phyloP scores from a whole-genome alignment of 35 echinoderm and acorn worm genomes.

The Apostichopus parvimensis region DNA sequence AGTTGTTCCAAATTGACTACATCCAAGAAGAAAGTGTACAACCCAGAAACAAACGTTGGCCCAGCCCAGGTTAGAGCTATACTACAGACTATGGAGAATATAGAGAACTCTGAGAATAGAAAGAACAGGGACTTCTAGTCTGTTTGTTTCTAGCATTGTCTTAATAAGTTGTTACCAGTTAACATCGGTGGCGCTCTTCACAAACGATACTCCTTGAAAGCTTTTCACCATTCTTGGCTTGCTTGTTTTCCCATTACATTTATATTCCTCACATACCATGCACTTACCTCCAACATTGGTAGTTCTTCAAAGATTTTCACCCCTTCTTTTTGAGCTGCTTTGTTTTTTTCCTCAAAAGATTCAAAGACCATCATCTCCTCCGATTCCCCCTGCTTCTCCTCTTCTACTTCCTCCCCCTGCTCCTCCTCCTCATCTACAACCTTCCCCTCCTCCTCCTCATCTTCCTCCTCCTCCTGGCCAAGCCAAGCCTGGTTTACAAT shows the following conservation, averaged over 20 bases:
- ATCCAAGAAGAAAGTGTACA: too few relatives aligned
- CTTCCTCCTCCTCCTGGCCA: slow-evolving; percentile 56
- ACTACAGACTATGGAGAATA: too few relatives aligned
- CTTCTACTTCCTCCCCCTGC: slow-evolving; percentile 11
- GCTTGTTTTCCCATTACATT: too few relatives aligned
- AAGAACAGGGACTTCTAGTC: background rate
- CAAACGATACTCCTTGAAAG: too few relatives aligned
- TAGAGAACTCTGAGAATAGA: too few relatives aligned
- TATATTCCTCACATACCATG: background rate
- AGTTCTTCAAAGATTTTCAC: slow-evolving; percentile 51
- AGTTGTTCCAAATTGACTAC: too few relatives aligned
- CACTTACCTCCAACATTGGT: slow-evolving; percentile 36
- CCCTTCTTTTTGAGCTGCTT: slow-evolving; percentile 21
- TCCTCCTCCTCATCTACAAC: background rate
- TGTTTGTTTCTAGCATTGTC: background rate
- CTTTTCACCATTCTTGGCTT: too few relatives aligned
- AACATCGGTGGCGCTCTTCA: too few relatives aligned
- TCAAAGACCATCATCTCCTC: slow-evolving; percentile 31
- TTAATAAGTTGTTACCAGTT: background rate
- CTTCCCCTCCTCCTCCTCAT: slow-evolving; percentile 57
- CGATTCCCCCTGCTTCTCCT: background rate
- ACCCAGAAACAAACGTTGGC: too few relatives aligned
- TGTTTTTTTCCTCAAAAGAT: slow-evolving; percentile 59
- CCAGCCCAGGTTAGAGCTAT: too few relatives aligned
- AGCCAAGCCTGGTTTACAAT: slow-evolving; percentile 75